phyloP scores from a whole-genome alignment of 92 coral and sea anemone genomes.

The Phymanthus crucifer region DNA sequence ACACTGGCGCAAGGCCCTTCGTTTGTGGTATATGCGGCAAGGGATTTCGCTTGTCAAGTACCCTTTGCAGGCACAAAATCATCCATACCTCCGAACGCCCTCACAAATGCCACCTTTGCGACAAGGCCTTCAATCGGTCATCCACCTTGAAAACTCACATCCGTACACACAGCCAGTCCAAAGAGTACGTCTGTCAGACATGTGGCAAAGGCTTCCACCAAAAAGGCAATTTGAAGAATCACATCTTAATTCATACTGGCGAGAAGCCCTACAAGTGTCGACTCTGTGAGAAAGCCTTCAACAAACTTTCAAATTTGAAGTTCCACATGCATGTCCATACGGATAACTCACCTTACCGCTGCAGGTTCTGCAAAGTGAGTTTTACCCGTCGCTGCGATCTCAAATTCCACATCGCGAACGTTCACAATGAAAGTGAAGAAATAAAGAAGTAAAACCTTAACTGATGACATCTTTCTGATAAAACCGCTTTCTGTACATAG shows the following conservation, averaged over 20 bases:
- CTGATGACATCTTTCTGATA: neutral
- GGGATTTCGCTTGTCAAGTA: constrained; percentile 84
- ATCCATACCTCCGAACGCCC: constrained; percentile 85
- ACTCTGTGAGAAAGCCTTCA: constrained; percentile 81
- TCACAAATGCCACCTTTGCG: constrained; percentile 78
- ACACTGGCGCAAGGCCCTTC: constrained; percentile 81
- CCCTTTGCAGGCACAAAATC: constrained; percentile 86
- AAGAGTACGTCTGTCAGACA: constrained; percentile 74
- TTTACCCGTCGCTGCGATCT: constrained; percentile 84
- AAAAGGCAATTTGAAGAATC: constrained; percentile 87
- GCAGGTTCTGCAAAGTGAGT: constrained; percentile 73
- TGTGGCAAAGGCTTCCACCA: constrained; percentile 93
- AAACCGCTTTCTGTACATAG: neutral
- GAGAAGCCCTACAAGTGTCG: constrained; percentile 83
- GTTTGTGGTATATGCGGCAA: constrained; percentile 85
- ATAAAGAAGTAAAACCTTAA: neutral
- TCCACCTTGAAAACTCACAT: constrained; percentile 85
- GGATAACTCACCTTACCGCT: constrained; percentile 79
- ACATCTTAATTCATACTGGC: constrained; percentile 81
- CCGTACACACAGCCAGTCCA: constrained; percentile 78
- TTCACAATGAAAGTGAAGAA: constrained; percentile 36
- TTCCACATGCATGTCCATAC: constrained; percentile 89
- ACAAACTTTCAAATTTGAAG: constrained; percentile 82
- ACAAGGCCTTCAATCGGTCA: constrained; percentile 84
- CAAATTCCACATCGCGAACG: constrained; percentile 62